Conservation (phyloP, 2,888 invertebrate genomes). For the Bembecia ichneumoniformis region DNA sequence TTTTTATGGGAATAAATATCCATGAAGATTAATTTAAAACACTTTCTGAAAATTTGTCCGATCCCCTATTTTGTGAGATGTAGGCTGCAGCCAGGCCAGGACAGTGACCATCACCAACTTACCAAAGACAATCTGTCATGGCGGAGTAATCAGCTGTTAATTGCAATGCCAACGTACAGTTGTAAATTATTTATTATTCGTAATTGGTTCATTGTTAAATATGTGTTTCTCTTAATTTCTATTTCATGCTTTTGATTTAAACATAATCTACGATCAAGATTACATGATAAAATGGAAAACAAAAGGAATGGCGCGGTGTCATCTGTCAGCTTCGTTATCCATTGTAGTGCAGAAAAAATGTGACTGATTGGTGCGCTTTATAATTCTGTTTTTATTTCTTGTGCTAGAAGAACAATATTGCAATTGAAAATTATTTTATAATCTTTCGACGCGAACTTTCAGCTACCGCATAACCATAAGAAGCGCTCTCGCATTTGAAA, state of each 20-base stretch:
- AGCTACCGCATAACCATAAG: conserved; percentile 23
- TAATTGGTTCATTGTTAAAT: conserved; percentile 18
- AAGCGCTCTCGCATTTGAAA: conserved; percentile 19
- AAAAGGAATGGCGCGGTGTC: conserved; percentile 66
- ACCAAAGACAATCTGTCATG: conserved; percentile 36
- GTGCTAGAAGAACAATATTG: conserved; percentile 43
- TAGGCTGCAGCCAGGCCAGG: too few relatives aligned
- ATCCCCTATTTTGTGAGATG: too few relatives aligned
- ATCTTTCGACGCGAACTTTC: conserved; percentile 26
- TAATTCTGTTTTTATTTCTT: conserved; percentile 54
- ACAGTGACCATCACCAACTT: not conserved
- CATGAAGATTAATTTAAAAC: too few relatives aligned
- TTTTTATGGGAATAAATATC: too few relatives aligned
- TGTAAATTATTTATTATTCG: conserved; percentile 30
- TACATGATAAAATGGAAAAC: conserved; percentile 11
- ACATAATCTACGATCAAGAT: conserved; percentile 4
- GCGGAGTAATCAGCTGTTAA: conserved; percentile 70
- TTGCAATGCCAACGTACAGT: conserved; percentile 54
- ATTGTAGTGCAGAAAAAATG: conserved; percentile 67
- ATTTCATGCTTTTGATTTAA: conserved; percentile 13
- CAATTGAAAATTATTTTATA: conserved; percentile 32
- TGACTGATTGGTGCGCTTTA: conserved; percentile 64
- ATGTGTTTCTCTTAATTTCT: conserved; percentile 15
- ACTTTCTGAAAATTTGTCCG: too few relatives aligned
- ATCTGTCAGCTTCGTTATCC: conserved; percentile 67